Conservation (phyloP, 2,888 invertebrate genomes). For the Agriotes lineatus region DNA sequence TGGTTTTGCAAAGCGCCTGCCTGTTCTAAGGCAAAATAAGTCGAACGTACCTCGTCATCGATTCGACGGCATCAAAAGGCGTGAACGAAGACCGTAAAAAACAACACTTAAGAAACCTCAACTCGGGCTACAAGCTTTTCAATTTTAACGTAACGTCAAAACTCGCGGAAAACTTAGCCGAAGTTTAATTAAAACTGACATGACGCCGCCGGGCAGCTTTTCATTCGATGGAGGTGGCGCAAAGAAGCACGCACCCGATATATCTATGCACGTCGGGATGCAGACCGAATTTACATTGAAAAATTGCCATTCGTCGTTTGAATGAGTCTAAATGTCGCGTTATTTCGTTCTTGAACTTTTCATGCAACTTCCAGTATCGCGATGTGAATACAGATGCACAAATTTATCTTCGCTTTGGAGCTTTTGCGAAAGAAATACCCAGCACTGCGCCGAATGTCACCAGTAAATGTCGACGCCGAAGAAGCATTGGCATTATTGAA, state of each 20-base stretch:
- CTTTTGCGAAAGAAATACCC: background rate
- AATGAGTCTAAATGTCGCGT: slow-evolving; percentile 44
- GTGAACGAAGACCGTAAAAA: slow-evolving; percentile 31
- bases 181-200: slow-evolving; percentile 55
- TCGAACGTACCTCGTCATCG: slow-evolving; percentile 22
- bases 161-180: slow-evolving; percentile 52
- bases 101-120: slow-evolving; percentile 26
- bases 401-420: slow-evolving; percentile 37
- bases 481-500: slow-evolving; percentile 28
- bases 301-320: slow-evolving; percentile 47
- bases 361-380: slow-evolving; percentile 38
- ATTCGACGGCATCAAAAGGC: slow-evolving; percentile 27
- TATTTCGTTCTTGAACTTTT: slow-evolving; percentile 42
- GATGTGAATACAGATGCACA: slow-evolving; percentile 40
- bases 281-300: slow-evolving; percentile 49
- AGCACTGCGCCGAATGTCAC: background rate
- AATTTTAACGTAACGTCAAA: slow-evolving; percentile 54
- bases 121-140: slow-evolving; percentile 48
- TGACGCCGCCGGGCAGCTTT: slow-evolving; percentile 47
- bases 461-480: slow-evolving; percentile 14
- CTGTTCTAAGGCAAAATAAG: slow-evolving; percentile 8
- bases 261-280: slow-evolving; percentile 43
- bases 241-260: slow-evolving; percentile 42
- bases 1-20: background rate
- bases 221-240: slow-evolving; percentile 38